phyloP scores from a whole-genome alignment of 1,140 invertebrate species.

The Elymnias hypermnestra region DNA sequence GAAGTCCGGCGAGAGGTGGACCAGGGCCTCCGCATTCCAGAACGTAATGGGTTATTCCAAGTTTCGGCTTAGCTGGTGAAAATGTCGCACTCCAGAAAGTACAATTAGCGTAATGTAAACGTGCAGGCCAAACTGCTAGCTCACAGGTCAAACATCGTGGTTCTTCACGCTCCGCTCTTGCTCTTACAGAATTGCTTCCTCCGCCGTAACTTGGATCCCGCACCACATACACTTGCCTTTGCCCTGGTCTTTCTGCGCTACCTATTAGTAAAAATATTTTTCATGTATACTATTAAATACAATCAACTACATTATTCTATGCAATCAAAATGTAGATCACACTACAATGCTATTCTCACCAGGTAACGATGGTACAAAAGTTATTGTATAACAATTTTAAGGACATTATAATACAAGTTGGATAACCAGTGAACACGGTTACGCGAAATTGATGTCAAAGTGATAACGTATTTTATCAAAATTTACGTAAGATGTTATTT shows the following conservation, averaged over 20 bases:
- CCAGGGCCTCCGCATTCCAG: slow-evolving; percentile 88
- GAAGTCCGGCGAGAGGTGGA: slow-evolving; percentile 85
- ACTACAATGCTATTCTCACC: too few relatives aligned
- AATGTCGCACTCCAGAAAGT: slow-evolving; percentile 87
- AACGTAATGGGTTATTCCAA: slow-evolving; percentile 82
- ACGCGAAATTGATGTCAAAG: too few relatives aligned
- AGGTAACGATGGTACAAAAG: too few relatives aligned
- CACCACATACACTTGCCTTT: slow-evolving; percentile 90
- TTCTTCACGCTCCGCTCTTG: slow-evolving; percentile 82
- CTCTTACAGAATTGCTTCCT: slow-evolving; percentile 76
- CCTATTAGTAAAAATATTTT: slow-evolving; percentile 52
- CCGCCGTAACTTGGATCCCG: slow-evolving; percentile 77
- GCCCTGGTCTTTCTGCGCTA: slow-evolving; percentile 87
- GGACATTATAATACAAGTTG: too few relatives aligned
- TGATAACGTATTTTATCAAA: too few relatives aligned
- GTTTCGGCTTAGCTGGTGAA: slow-evolving; percentile 70
- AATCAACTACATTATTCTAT: too few relatives aligned
- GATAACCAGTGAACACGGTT: too few relatives aligned
- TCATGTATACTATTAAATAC: too few relatives aligned
- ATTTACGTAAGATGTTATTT: too few relatives aligned
- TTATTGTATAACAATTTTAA: too few relatives aligned
- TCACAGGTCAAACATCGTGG: slow-evolving; percentile 90
- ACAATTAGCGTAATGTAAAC: slow-evolving; percentile 86
- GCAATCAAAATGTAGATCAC: too few relatives aligned
- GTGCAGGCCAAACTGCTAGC: slow-evolving; percentile 83